phyloP scores from a whole-genome alignment of 2,113 vertebrate species.

The Dasyprocta punctata region DNA sequence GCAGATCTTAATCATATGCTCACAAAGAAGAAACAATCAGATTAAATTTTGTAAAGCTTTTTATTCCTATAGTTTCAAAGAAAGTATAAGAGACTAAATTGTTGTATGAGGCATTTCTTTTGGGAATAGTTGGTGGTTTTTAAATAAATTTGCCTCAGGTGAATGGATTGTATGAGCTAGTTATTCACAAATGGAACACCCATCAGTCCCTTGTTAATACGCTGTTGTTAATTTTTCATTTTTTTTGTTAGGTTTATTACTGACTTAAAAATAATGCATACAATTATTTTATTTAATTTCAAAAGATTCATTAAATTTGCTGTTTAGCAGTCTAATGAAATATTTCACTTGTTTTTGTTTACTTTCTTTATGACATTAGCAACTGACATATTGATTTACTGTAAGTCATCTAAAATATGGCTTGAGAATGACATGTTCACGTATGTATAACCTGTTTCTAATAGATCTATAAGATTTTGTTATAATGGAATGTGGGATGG shows the following conservation, averaged over 20 bases:
- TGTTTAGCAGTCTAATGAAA: not conserved
- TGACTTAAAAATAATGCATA: no score
- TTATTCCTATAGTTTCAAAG: not conserved
- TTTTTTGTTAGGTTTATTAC: conserved; percentile 68
- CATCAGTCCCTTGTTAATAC: not conserved
- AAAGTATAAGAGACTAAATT: conserved; percentile 59
- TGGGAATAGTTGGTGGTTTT: conserved; percentile 64
- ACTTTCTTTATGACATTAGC: not conserved
- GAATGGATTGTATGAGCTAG: conserved; percentile 73
- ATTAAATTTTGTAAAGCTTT: not conserved
- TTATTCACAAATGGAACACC: conserved; percentile 64
- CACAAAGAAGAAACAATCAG: not conserved
- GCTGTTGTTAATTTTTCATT: conserved; percentile 52
- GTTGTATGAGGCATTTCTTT: conserved; percentile 53
- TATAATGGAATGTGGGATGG: not conserved
- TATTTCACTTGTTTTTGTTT: not conserved
- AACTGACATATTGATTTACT: not conserved
- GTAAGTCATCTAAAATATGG: not conserved
- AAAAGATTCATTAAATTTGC: conserved; percentile 63
- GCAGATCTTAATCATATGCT: conserved; percentile 25
- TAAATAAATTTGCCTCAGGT: conserved; percentile 71
- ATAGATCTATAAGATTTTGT: not conserved
- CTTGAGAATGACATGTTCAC: not conserved
- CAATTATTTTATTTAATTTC: conserved; percentile 63
- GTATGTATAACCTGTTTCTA: not conserved